These are phyloP conservation scores for Thalpophila matura DNA, from an alignment of 2,888 invertebrate species.

Conservation along the genomic window DNA sequence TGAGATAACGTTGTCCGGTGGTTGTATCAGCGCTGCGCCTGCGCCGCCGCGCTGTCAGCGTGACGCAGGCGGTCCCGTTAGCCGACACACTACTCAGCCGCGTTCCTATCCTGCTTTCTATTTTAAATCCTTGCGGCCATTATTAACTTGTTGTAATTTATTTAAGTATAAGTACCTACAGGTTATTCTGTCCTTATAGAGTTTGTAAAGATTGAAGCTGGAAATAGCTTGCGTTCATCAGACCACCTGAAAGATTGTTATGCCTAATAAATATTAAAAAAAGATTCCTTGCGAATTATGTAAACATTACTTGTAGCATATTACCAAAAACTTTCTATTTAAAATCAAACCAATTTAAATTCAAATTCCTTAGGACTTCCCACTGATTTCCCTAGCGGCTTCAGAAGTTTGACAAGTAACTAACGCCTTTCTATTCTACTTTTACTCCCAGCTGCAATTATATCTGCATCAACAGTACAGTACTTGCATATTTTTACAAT, in stretches of 20 bases:
- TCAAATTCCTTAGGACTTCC: constrained; percentile 7
- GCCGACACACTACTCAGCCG: constrained; percentile 77
- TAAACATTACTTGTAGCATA: background rate
- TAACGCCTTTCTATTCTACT: constrained; percentile 17
- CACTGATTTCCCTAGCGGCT: constrained; percentile 40
- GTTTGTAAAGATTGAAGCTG: background rate
- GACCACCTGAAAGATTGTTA: background rate
- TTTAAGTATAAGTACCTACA: constrained; percentile 4
- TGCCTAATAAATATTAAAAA: background rate
- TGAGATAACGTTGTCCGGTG: constrained; percentile 37
- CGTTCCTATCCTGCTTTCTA: constrained; percentile 74
- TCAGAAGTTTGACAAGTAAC: constrained; percentile 11
- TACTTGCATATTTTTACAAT: background rate
- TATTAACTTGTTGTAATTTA: constrained; percentile 39
- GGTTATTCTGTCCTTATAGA: background rate
- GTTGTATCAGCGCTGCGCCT: constrained; percentile 27
- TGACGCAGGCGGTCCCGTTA: constrained; percentile 81
- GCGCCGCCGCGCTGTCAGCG: constrained; percentile 63
- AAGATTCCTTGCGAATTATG: background rate
- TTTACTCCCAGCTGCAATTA: constrained; percentile 1
- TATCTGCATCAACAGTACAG: background rate
- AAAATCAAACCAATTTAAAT: constrained; percentile 5
- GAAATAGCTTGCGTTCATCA: background rate
- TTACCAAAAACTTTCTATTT: constrained; percentile 7
- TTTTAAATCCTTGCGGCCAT: constrained; percentile 71